A percentile compares a stretch with the other conserved stretches of the same genome.
Evolutionary conservation across 2,888 invertebrate species (phyloP).

Genomic region (Galeopsomyia nigrocyanea): DNA sequence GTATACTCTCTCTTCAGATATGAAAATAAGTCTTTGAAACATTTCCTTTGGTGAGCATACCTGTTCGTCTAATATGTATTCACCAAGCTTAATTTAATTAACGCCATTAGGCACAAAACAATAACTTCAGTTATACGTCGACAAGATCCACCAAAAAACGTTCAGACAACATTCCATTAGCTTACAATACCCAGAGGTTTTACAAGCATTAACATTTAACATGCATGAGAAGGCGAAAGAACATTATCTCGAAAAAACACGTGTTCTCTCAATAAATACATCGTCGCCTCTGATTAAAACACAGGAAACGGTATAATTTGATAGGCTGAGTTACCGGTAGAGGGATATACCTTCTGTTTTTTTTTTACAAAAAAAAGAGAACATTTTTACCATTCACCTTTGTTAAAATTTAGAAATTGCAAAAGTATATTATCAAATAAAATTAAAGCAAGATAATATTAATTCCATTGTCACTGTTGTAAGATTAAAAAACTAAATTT

Average conservation of each 20-base stretch:
- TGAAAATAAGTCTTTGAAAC: too few species aligned
- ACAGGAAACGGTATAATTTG: conserved; percentile 3
- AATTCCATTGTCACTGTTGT: too few species aligned
- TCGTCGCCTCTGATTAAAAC: conserved; percentile 21
- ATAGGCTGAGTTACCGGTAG: conserved; percentile 15
- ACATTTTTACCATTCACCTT: too few species aligned
- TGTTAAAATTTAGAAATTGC: too few species aligned
- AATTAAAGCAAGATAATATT: too few species aligned
- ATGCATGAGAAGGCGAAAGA: conserved; percentile 26
- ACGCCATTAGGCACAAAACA: conserved; percentile 21
- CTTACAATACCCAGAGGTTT: conserved; percentile 18
- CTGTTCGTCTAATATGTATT: too few species aligned
- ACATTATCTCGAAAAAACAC: conserved; percentile 30
- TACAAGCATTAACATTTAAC: conserved; percentile 18
- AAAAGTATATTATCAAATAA: too few species aligned
- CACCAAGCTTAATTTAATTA: too few species aligned
- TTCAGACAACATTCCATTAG: neutral
- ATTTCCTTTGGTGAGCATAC: too few species aligned
- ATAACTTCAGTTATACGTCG: neutral
- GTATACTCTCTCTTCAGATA: too few species aligned
- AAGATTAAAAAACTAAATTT: too few species aligned
- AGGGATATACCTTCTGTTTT: neutral
- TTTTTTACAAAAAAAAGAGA: neutral
- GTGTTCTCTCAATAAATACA: conserved; percentile 39
- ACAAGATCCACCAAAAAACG: conserved; percentile 20